These are phyloP conservation scores for Stichopus chloronotus DNA, from an alignment of 35 echinoderm and acorn worm genomes.

Conservation along the genomic window DNA sequence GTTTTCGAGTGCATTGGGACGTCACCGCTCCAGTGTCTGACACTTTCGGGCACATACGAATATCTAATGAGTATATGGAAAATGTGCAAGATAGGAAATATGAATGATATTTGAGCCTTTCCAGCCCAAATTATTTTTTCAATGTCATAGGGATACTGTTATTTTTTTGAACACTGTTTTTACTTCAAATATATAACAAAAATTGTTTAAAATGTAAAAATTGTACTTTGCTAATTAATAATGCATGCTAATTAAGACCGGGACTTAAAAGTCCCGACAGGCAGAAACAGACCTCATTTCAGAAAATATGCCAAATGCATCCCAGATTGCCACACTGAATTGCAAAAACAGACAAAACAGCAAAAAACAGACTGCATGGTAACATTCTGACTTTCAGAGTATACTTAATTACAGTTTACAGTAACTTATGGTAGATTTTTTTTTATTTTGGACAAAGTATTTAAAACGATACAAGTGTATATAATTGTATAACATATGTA, in stretches of 20 bases:
- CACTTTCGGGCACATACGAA: too few relatives aligned
- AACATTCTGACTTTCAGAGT: background rate
- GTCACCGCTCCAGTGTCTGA: too few relatives aligned
- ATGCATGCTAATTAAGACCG: conserved; percentile 36
- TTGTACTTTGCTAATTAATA: conserved; percentile 10
- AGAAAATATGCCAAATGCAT: background rate
- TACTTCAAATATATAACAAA: conserved; percentile 17
- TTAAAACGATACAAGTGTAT: background rate
- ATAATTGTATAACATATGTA: conserved; percentile 27
- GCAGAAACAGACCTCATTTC: conserved; percentile 26
- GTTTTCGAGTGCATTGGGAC: too few relatives aligned
- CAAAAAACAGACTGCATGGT: background rate
- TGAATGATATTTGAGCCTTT: background rate
- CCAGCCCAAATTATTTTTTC: conserved; percentile 16
- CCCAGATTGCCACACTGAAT: conserved; percentile 11
- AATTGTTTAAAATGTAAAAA: background rate
- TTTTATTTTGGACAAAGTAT: background rate
- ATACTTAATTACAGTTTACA: conserved; percentile 5
- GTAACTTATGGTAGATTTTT: background rate
- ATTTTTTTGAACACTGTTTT: conserved; percentile 31
- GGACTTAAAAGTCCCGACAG: conserved; percentile 30
- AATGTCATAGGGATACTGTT: background rate
- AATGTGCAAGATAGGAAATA: too few relatives aligned
- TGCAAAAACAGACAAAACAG: background rate
- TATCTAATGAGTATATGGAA: too few relatives aligned